These are phyloP conservation scores for Dinothrombium tinctorium DNA, from an alignment of 1,140 invertebrate species.

Conservation along the genomic window DNA sequence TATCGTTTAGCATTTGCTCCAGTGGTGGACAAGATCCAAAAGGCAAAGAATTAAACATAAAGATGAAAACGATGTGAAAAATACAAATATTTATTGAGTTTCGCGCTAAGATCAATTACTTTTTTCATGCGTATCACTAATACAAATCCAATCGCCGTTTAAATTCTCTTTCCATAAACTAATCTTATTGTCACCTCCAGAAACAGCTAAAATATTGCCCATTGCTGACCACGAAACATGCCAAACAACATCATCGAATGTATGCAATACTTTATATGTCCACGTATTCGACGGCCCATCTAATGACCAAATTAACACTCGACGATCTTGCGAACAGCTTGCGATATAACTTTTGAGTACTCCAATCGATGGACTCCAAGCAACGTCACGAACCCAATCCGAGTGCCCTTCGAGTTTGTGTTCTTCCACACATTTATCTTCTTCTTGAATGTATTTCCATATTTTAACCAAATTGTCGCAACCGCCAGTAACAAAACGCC, in stretches of 20 bases:
- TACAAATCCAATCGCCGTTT: conserved; percentile 71
- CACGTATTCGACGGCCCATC: conserved; percentile 43
- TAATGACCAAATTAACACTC: conserved; percentile 28
- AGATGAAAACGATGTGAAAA: too few species aligned
- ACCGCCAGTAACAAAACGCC: conserved; percentile 79
- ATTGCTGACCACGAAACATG: conserved; percentile 95
- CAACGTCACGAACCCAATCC: conserved; percentile 94
- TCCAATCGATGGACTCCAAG: conserved; percentile 85
- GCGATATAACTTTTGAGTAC: conserved; percentile 70
- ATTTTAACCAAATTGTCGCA: conserved; percentile 97
- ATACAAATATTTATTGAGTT: too few species aligned
- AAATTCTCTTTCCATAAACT: conserved; percentile 74
- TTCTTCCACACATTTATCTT: conserved; percentile 62
- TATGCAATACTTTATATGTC: conserved; percentile 60
- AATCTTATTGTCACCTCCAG: conserved; percentile 93
- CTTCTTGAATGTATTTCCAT: conserved; percentile 61
- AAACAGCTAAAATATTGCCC: conserved; percentile 86
- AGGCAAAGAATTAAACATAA: too few species aligned
- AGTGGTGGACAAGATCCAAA: too few species aligned
- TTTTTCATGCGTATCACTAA: conserved; percentile 39
- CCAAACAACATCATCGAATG: conserved; percentile 94
- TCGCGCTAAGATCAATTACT: too few species aligned
- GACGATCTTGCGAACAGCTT: conserved; percentile 47
- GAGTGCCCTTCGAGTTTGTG: conserved; percentile 77
- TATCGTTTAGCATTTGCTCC: too few species aligned